phyloP scores from a whole-genome alignment of 2,888 invertebrate species.

The Hesperia comma region DNA sequence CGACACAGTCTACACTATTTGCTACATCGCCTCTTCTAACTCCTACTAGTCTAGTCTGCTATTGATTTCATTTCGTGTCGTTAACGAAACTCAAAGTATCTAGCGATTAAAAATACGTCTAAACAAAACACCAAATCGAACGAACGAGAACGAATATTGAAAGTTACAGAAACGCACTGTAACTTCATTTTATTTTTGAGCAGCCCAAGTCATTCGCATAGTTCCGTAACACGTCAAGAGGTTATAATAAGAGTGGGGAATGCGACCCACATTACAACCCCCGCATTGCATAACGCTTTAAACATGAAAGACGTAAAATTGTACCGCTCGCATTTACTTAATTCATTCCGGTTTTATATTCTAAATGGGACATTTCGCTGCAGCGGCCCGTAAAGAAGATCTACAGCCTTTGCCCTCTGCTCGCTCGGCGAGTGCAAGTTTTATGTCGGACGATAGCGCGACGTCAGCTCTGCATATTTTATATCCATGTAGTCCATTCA shows the following conservation, averaged over 20 bases:
- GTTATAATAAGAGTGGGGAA: conserved; percentile 18
- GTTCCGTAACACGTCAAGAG: conserved; percentile 7
- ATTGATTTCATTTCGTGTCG: too few relatives aligned
- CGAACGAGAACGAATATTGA: too few relatives aligned
- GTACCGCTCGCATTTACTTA: conserved; percentile 34
- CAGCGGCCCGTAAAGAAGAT: conserved; percentile 25
- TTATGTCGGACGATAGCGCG: conserved; percentile 11
- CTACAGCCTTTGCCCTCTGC: conserved; percentile 12
- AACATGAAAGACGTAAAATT: conserved; percentile 24
- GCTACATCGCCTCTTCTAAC: conserved; percentile 47
- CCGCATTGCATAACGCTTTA: conserved; percentile 28
- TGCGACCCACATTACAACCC: conserved; percentile 23
- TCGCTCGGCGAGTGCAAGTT: conserved; percentile 18
- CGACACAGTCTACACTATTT: conserved; percentile 58
- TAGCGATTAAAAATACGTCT: too few relatives aligned
- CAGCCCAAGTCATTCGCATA: conserved; percentile 4
- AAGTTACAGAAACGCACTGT: too few relatives aligned
- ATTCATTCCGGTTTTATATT: conserved; percentile 34
- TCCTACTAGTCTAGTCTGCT: background rate
- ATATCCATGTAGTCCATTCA: background rate
- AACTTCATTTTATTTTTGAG: background rate
- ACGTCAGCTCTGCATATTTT: conserved; percentile 5
- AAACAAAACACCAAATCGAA: too few relatives aligned
- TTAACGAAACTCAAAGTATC: too few relatives aligned
- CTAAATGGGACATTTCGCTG: conserved; percentile 31